Evolutionary conservation across 2,113 vertebrate genomes (phyloP), one percentile per base, ranked within the genome.

Genomic region (Galbula dea): DNA sequence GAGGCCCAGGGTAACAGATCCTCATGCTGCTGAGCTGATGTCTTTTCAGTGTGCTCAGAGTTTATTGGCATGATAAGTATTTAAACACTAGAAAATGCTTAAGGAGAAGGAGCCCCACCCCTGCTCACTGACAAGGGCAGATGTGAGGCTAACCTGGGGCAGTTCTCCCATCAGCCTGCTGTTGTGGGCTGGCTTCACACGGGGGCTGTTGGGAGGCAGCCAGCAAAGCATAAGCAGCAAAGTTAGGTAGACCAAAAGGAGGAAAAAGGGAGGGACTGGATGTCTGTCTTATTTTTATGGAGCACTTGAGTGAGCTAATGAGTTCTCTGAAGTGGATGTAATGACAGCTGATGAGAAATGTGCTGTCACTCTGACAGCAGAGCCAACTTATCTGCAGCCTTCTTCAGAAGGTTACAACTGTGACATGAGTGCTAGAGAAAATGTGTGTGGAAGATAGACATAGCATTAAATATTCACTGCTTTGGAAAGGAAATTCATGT

Each of bases 261-360:
- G 22, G 46, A 5, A n/a, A 51, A 80, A 66, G 66, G 8, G 66
- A 32, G 79, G 76, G 54, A 9, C 13, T 71, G 80, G 49, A 17
- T 39, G 54, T 66, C 23, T 85, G 51, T 29, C 55, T 67, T 37
- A 19, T n/a, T 61, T 87, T 27, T 51, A 18, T 3, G 0, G 6
- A 34, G 72, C 32, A 14, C 68, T 75, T 0, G 0, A 10, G 24
- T 59, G 61, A 3, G 3, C 52, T n/a, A 67, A 23, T n/a, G 65
- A 62, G 86, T 9, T 51, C 57, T 75, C 73, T 71, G 62, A 79
- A 78, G 52, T 76, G 67, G 21, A 49, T 71, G 48, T 34, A 87
- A 32, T 20, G 71, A 54, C 63, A 69, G 59, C 18, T 83, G 46
- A 7, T 41, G 74, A 86, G 76, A 83, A 77, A 62, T 26, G 21